phyloP scores from a whole-genome alignment of 1,140 invertebrate genomes.

The Trichonephila clavata region DNA sequence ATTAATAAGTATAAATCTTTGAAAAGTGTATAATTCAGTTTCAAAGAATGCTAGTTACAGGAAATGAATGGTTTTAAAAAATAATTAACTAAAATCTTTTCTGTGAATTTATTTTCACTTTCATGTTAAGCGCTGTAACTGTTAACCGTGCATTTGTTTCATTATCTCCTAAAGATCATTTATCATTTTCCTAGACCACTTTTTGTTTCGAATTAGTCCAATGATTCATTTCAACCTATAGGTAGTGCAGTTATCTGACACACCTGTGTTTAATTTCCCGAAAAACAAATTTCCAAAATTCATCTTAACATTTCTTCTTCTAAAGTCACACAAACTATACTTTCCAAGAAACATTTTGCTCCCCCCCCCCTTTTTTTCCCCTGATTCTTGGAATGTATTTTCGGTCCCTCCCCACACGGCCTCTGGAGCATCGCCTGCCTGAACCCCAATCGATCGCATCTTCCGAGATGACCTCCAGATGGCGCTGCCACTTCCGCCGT shows the following conservation, averaged over 20 bases:
- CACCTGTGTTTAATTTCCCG: background rate
- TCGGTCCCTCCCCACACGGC: background rate
- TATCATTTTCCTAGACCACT: no score
- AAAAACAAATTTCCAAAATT: background rate
- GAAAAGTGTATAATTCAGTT: no score
- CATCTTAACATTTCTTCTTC: background rate
- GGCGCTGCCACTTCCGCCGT: background rate
- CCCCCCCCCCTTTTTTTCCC: background rate
- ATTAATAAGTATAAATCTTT: no score
- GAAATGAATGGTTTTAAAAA: no score
- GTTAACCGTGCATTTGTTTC: no score
- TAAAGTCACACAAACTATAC: background rate
- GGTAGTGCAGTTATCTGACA: background rate
- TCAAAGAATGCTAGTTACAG: no score
- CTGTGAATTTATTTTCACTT: no score
- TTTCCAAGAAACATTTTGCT: background rate
- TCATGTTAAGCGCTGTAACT: no score
- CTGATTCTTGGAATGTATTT: slow-evolving; percentile 8
- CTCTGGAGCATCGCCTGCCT: background rate
- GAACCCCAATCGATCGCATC: background rate
- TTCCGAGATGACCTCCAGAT: slow-evolving; percentile 1
- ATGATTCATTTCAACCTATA: background rate
- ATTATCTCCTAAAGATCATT: no score
- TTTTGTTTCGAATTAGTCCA: no score
- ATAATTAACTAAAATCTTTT: no score